These are phyloP conservation scores for Micoletzkya japonica DNA, from an alignment of 2,888 invertebrate species.

Conservation along the genomic window DNA sequence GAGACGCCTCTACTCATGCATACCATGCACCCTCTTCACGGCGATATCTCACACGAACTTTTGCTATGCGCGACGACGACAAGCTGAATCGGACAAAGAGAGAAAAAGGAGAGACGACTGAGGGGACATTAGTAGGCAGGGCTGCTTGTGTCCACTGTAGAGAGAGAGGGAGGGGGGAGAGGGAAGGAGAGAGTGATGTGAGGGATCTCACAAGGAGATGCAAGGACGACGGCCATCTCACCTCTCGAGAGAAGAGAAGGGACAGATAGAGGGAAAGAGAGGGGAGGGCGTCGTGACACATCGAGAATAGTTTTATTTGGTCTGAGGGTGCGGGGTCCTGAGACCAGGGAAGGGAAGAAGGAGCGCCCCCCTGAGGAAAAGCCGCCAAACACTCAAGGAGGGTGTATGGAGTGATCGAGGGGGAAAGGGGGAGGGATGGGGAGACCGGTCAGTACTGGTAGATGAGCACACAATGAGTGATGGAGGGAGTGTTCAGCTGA, in stretches of 20 bases:
- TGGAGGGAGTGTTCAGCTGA: constrained; percentile 31
- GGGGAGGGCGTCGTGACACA: constrained; percentile 26
- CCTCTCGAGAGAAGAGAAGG: neutral
- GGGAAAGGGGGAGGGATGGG: neutral
- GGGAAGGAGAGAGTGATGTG: neutral
- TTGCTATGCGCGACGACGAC: neutral
- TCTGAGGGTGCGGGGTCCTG: neutral
- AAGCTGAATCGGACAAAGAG: neutral
- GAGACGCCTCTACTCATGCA: neutral
- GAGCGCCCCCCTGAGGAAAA: neutral
- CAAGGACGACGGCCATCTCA: neutral
- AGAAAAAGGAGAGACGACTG: neutral
- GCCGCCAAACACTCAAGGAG: neutral
- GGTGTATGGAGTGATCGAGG: neutral
- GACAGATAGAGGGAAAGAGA: constrained; percentile 11
- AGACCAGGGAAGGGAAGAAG: neutral
- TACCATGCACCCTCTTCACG: neutral
- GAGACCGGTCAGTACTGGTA: neutral
- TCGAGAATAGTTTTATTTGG: constrained; percentile 27
- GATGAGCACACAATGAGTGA: neutral
- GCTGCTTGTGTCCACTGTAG: neutral
- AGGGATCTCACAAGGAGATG: neutral
- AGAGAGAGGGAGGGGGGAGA: neutral
- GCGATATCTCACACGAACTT: neutral
- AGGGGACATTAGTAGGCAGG: neutral